Evolutionary conservation across 2,888 invertebrate species (phyloP).

Genomic region (Dynastes tityus): DNA sequence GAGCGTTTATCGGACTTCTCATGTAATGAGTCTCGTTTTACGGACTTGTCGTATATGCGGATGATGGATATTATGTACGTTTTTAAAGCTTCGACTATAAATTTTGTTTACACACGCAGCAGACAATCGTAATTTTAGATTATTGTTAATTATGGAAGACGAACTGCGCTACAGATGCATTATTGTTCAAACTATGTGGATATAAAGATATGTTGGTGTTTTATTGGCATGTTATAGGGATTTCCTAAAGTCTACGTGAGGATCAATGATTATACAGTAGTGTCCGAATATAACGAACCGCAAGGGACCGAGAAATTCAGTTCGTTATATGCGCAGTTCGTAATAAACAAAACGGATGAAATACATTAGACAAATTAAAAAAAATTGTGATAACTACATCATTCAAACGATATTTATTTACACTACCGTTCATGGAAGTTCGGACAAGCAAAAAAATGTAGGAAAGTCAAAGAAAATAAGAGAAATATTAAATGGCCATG

Average conservation of each 20-base stretch:
- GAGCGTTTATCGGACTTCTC: slow-evolving; percentile 43
- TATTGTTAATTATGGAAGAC: slow-evolving; percentile 36
- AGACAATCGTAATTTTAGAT: slow-evolving; percentile 44
- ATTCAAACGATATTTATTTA: too few relatives aligned
- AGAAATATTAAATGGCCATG: too few relatives aligned
- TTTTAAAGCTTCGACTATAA: slow-evolving; percentile 36
- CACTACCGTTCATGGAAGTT: too few relatives aligned
- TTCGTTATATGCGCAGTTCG: too few relatives aligned
- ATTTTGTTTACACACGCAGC: slow-evolving; percentile 41
- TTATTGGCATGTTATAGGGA: slow-evolving; percentile 12
- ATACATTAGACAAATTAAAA: too few relatives aligned
- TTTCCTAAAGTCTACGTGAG: background rate
- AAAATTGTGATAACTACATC: too few relatives aligned
- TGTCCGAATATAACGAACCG: too few relatives aligned
- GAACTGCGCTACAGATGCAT: slow-evolving; percentile 17
- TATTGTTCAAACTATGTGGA: slow-evolving; percentile 16
- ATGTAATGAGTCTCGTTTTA: slow-evolving; percentile 42
- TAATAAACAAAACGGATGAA: too few relatives aligned
- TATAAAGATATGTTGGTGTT: slow-evolving; percentile 19
- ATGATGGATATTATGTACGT: slow-evolving; percentile 27
- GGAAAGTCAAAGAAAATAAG: too few relatives aligned
- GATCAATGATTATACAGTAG: too few relatives aligned
- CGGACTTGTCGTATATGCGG: slow-evolving; percentile 27
- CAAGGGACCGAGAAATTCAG: too few relatives aligned
- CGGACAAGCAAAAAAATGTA: too few relatives aligned